Evolutionary conservation across 2,888 invertebrate species (phyloP), one percentile per base, ranked within the genome.

Genomic region (Mimachlamys varia): DNA sequence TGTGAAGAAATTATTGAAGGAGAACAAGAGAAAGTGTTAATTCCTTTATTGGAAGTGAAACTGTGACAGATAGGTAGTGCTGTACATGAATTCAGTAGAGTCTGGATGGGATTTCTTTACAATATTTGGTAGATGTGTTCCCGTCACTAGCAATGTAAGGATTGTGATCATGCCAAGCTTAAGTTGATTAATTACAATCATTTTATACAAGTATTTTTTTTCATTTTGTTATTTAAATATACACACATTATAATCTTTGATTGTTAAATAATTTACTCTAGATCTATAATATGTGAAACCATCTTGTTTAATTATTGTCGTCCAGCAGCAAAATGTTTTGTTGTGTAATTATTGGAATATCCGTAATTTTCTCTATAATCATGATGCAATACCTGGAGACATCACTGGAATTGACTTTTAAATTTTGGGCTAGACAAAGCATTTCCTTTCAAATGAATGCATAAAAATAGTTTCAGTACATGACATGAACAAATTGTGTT

Each of bases 1-100:
- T 94, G 99, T 99, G 97, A 99, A 99, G 95, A 98, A 98, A 97
- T 98, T 99, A 92, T 97, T 98, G 92, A 94, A 91, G 89, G 90
- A 33, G 33, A 5, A 5, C 44, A 44, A 44, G 44, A 5, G 76
- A 22, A 58, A 27, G 27, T 22, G 33, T 33, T 76, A 19, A 58
- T n/a, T 22, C 1, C 27, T 76, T 76, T 5, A 15, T 10, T 76
- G 27, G 12, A 33, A 76, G 27, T 76, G 62, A 33, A 22, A 33
- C 7, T 76, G 27, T 12, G 76, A 33, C 10, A 22, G 62, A 76
- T 58, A 33, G 27, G 7, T 76, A 76, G 76, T 33, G 33, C 76
- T 58, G 27, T 53, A 53, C 53, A 53, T n/a, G n/a, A n/a, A 17
- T 53, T 53, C 53, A 53, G 12, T 53, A 53, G 53, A 53, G 53